Conservation (phyloP, 2,888 invertebrate species). For the Harpagoxenus sublaevis region DNA sequence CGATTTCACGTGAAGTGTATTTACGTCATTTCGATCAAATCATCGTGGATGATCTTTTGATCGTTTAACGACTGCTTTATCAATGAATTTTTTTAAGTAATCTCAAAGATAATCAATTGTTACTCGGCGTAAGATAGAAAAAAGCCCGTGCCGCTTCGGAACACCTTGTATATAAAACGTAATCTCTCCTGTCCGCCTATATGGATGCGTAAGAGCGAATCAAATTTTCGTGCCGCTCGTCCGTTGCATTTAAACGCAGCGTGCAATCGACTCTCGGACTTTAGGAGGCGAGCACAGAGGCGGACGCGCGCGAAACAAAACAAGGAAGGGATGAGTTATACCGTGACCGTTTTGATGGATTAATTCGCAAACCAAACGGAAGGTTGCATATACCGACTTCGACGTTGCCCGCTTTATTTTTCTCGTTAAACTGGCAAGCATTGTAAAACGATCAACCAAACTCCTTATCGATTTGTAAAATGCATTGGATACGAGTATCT, state of each 20-base stretch:
- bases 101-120: not conserved
- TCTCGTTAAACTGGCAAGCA: slow-evolving; percentile 61
- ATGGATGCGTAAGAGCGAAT: slow-evolving; percentile 33
- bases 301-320: slow-evolving; percentile 61
- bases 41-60: not conserved
- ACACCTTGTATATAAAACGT: slow-evolving; percentile 9
- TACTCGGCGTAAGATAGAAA: not conserved
- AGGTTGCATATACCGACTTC: slow-evolving; percentile 77
- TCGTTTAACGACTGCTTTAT: not conserved
- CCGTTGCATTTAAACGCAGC: slow-evolving; percentile 61
- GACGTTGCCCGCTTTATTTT: slow-evolving; percentile 74
- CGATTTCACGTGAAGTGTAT: not conserved
- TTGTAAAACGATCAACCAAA: slow-evolving; percentile 64
- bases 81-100: not conserved
- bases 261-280: slow-evolving; percentile 69
- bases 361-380: slow-evolving; percentile 83
- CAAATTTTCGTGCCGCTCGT: slow-evolving; percentile 46
- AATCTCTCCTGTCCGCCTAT: not conserved
- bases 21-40: not conserved
- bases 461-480: slow-evolving; percentile 50
- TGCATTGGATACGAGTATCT: not conserved
- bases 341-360: slow-evolving; percentile 83
- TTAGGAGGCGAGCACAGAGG: slow-evolving; percentile 72
- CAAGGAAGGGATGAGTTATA: slow-evolving; percentile 77
- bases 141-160: not conserved